These are phyloP conservation scores for Actinernus sp. DNA, from an alignment of 92 coral and sea anemone genomes.

Conservation along the genomic window DNA sequence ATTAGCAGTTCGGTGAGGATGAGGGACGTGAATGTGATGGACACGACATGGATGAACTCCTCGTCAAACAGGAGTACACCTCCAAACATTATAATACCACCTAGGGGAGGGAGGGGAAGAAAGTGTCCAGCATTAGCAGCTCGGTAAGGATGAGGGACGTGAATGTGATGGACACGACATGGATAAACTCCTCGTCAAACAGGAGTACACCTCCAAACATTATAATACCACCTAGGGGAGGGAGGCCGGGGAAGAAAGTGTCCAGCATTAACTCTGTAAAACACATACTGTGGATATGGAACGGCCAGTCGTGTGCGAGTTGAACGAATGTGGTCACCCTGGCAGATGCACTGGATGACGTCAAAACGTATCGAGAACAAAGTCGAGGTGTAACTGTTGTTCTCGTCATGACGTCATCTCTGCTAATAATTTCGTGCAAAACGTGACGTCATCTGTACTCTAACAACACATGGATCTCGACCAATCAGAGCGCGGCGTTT, in stretches of 20 bases:
- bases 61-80: conserved; percentile 90
- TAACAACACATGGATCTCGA: too few relatives aligned
- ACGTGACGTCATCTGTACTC: too few relatives aligned
- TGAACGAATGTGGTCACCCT: too few relatives aligned
- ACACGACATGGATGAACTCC: conserved; percentile 95
- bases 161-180: conserved; percentile 96
- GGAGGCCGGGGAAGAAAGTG: neutral
- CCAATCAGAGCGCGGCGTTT: too few relatives aligned
- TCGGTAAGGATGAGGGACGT: conserved; percentile 96
- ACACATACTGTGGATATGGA: too few relatives aligned
- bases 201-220: conserved; percentile 82
- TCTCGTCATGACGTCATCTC: too few relatives aligned
- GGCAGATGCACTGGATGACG: too few relatives aligned
- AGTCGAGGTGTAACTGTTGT: too few relatives aligned
- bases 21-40: conserved; percentile 95
- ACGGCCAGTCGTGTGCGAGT: too few relatives aligned
- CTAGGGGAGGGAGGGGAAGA: conserved; percentile 25
- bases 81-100: conserved; percentile 98
- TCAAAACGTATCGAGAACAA: too few relatives aligned
- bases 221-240: neutral
- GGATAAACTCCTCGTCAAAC: conserved; percentile 93
- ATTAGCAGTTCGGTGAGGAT: conserved; percentile 94
- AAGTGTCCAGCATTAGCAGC: conserved; percentile 90
- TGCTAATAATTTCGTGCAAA: too few relatives aligned
- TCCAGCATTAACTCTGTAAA: too few relatives aligned